These are phyloP conservation scores for Drosophila novamexicana DNA, from an alignment of 1,140 invertebrate species.

Conservation along the genomic window DNA sequence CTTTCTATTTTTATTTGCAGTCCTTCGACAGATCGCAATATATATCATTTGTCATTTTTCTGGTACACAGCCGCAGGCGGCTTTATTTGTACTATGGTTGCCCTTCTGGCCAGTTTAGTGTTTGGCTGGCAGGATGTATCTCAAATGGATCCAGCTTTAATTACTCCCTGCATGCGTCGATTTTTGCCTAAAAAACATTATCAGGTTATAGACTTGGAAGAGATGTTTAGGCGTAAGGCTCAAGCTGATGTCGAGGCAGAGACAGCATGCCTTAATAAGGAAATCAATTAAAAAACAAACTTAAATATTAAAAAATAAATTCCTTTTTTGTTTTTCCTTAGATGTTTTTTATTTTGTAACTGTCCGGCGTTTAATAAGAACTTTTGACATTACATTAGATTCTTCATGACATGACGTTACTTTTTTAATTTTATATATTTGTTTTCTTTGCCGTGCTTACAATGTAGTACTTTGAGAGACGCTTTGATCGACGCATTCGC, in stretches of 20 bases:
- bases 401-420: slow-evolving; percentile 9
- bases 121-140: slow-evolving; percentile 65
- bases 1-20: slow-evolving; percentile 20
- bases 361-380: background rate
- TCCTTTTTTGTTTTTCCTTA: background rate
- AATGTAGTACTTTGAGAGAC: slow-evolving; percentile 90
- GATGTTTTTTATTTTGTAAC: slow-evolving; percentile 13
- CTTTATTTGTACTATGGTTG: slow-evolving; percentile 47
- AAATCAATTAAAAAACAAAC: slow-evolving; percentile 6
- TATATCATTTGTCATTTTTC: slow-evolving; percentile 72
- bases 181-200: slow-evolving; percentile 66
- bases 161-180: slow-evolving; percentile 69
- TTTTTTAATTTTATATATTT: slow-evolving; percentile 14
- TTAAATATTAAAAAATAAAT: slow-evolving; percentile 10
- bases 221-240: slow-evolving; percentile 54
- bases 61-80: slow-evolving; percentile 71
- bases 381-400: slow-evolving; percentile 8
- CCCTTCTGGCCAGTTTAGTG: slow-evolving; percentile 44
- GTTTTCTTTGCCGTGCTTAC: slow-evolving; percentile 33
- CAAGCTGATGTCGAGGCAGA: background rate
- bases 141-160: slow-evolving; percentile 64
- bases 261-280: background rate
- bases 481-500: slow-evolving; percentile 90
- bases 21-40: slow-evolving; percentile 61
- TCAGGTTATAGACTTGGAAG: slow-evolving; percentile 49